phyloP scores from a whole-genome alignment of 2,113 vertebrate genomes.

The Platycercus adscitus region DNA sequence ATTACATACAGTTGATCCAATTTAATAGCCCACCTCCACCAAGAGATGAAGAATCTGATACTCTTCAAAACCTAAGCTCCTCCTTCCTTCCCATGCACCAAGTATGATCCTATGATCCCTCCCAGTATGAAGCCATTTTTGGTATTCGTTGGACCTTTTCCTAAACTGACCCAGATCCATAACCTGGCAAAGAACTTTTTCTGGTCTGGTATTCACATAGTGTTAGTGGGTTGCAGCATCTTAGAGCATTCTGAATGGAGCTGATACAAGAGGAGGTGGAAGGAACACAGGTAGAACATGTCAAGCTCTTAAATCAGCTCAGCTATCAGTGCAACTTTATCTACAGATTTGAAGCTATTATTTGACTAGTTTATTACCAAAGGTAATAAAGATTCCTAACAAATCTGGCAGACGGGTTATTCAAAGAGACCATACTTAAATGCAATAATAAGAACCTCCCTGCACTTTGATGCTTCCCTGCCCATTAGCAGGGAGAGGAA shows the following conservation, averaged over 20 bases:
- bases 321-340: background rate
- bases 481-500: background rate
- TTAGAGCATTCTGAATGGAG: background rate
- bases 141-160: background rate
- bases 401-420: background rate
- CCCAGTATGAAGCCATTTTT: background rate
- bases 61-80: background rate
- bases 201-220: background rate
- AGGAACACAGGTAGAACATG: background rate
- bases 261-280: background rate
- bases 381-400: background rate
- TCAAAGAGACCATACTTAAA: background rate
- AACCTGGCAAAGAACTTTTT: background rate
- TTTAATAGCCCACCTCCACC: background rate
- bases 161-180: background rate
- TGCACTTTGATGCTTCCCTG: background rate
- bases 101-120: background rate
- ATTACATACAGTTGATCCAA: background rate
- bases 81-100: background rate
- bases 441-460: background rate
- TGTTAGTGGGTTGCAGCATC: background rate
- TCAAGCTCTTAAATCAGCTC: background rate
- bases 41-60: background rate
- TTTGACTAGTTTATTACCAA: background rate
- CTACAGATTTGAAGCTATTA: background rate